These are phyloP conservation scores for Melanogrammus aeglefinus DNA, from an alignment of 2,797 vertebrate genomes.

Conservation along the genomic window DNA sequence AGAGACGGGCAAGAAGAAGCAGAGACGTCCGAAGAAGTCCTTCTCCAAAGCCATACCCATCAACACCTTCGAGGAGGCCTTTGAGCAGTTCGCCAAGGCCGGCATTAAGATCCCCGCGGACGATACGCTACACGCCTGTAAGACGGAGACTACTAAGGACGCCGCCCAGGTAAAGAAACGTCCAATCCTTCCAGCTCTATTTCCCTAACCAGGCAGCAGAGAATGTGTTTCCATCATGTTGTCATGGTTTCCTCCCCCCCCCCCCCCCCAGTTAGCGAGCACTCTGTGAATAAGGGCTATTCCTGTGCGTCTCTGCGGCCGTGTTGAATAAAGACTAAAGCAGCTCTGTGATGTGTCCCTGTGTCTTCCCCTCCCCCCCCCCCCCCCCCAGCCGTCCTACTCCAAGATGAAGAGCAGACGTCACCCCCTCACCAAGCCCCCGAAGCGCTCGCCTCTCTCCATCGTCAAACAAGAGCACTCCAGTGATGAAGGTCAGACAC, in stretches of 20 bases:
- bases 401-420: conserved; percentile 91
- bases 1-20: conserved; percentile 74
- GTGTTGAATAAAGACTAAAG: background rate
- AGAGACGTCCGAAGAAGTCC: conserved; percentile 70
- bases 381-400: background rate
- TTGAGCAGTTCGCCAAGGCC: conserved; percentile 76
- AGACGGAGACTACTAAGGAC: background rate
- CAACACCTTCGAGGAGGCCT: conserved; percentile 81
- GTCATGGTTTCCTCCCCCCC: background rate
- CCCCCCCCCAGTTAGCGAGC: background rate
- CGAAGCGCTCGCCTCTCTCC: conserved; percentile 84
- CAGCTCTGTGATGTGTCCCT: background rate
- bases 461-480: conserved; percentile 90
- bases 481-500: conserved; percentile 83
- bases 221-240: background rate
- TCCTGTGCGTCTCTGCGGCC: background rate
- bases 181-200: background rate
- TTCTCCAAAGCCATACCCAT: conserved; percentile 52
- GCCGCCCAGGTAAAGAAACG: background rate
- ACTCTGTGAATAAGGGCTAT: background rate
- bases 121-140: background rate
- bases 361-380: background rate
- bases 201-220: background rate
- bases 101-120: background rate
- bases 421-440: conserved; percentile 89